A percentile compares a stretch with the other conserved stretches of the same genome.
Conservation (phyloP, 2,113 vertebrate genomes). For the Nannospalax galili region DNA sequence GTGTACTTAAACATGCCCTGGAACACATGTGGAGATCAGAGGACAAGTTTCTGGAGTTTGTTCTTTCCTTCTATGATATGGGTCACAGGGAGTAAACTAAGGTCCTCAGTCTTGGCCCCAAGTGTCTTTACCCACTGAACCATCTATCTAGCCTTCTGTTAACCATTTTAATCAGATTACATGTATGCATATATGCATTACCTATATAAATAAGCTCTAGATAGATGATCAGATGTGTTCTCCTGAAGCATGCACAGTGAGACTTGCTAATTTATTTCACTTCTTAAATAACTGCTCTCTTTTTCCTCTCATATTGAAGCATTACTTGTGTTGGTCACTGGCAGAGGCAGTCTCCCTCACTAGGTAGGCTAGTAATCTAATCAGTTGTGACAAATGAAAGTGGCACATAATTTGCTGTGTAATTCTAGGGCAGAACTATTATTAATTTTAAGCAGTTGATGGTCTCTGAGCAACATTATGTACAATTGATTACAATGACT, state of each 20-base stretch:
- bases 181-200: neutral
- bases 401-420: slow-evolving; percentile 51
- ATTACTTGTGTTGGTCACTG: slow-evolving; percentile 33
- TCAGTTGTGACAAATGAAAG: slow-evolving; percentile 68
- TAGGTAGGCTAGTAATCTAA: slow-evolving; percentile 54
- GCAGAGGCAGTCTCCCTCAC: slow-evolving; percentile 48
- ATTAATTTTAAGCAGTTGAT: slow-evolving; percentile 64
- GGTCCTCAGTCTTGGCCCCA: too few species aligned
- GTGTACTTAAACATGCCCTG: neutral
- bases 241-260: neutral
- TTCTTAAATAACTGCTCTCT: neutral
- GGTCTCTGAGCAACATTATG: slow-evolving; percentile 61
- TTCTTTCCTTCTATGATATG: too few species aligned
- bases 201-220: neutral
- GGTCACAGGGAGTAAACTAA: neutral
- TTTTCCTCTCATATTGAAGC: neutral
- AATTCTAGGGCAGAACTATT: slow-evolving; percentile 57
- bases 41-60: neutral
- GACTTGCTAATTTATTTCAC: neutral
- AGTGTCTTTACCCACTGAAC: too few species aligned
- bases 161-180: neutral
- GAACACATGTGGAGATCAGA: rapidly evolving
- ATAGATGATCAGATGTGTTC: neutral
- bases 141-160: neutral
- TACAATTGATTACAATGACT: slow-evolving; percentile 38